A percentile compares a stretch with the other conserved stretches of the same genome.
These are phyloP conservation scores for Xerus inauris DNA, from an alignment of 2,113 vertebrate species.

Conservation along the genomic window DNA sequence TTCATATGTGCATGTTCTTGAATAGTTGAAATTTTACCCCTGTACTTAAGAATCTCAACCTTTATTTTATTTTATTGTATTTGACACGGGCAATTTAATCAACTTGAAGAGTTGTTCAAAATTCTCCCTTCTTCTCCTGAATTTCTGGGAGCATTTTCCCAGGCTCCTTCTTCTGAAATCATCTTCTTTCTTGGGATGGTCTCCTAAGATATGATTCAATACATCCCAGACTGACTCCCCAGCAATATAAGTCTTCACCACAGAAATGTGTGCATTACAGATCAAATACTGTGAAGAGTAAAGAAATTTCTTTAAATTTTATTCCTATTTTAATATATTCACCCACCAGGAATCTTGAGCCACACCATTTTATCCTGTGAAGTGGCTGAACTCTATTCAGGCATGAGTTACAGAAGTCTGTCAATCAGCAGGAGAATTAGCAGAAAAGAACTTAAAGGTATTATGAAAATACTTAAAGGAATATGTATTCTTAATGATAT, in stretches of 20 bases:
- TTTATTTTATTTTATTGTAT: not conserved
- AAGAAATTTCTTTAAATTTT: not conserved
- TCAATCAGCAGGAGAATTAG: not conserved
- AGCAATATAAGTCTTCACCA: not conserved
- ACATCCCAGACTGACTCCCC: not conserved
- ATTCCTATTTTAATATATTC: not conserved
- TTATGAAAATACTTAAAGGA: not conserved
- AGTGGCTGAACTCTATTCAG: not conserved
- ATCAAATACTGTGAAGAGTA: not conserved
- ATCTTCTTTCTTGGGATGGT: too few relatives aligned
- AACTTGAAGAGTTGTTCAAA: not conserved
- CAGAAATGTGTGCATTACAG: not conserved
- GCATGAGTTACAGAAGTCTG: not conserved
- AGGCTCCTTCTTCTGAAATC: not conserved
- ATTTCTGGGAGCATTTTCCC: not conserved
- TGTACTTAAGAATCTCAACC: not conserved
- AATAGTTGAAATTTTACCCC: not conserved
- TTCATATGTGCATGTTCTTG: not conserved
- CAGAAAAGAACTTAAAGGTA: not conserved
- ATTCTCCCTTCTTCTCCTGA: not conserved
- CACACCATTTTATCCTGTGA: fast-evolving
- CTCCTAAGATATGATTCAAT: not conserved
- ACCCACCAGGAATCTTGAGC: not conserved
- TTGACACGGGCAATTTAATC: not conserved
- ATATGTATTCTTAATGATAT: not conserved